Base-by-base conservation (phyloP, 2,888 invertebrate genomes). In the Molorchus minor region DNA sequence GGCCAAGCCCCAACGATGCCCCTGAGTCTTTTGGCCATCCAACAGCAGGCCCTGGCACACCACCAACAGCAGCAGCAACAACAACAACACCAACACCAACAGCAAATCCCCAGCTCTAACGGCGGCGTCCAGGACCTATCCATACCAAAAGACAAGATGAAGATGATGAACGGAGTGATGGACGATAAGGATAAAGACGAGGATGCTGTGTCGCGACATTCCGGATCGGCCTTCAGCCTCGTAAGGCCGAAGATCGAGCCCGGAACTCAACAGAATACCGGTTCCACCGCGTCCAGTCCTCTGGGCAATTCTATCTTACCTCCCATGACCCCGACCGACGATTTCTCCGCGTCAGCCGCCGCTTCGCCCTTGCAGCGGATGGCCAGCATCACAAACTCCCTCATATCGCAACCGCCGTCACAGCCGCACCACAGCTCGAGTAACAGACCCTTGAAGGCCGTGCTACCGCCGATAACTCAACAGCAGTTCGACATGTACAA, bases 401-500 rank as follows among this genome's bases (percentile, higher is more conserved):
- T 98, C 70, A 95, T 97, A 77, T 94, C 94, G 67, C 93, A 94
- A 84, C 92, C 92, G 57, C 89, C 91, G 61, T 88, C 92, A 60
- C 93, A 94, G 67, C 89, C 93, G 7, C 93, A 94, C 77, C 94
- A 94, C 75, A 84, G 90, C 49, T 87, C 90, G 12, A 89, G 89
- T 40, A 94, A 94, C 77, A 85, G 97, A 69, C 96, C 97, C 12
- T 87, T 96, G 74, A 96, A 96, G 83, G 96, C 97, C 21, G 97
- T 98, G 43, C 86, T 98, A 71, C 97, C 98, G 36, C 98, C 98
- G 1, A 97, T 99, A 68, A 98, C 98, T 0, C 98, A 98, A 79
- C 97, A 98, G 75, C 98, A 99, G 79, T 98, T 98, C 81, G 98
- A 99, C 82, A 90, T 95, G 83, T 98, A 96, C 84, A 94, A 97